phyloP scores from a whole-genome alignment of 1,140 invertebrate species.

The Lasioglossum baleicum region DNA sequence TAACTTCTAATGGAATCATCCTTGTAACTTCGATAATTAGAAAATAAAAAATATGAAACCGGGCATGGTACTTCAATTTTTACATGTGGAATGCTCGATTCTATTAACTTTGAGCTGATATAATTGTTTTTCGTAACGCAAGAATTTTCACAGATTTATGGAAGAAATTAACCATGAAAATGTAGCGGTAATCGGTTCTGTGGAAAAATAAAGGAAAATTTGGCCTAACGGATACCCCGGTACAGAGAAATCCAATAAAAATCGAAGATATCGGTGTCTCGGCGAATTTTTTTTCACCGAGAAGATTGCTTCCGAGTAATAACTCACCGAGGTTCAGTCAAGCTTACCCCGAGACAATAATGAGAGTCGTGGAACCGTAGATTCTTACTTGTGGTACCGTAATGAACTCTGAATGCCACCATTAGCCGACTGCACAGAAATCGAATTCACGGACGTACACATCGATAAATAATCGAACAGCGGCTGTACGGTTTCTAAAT shows the following conservation, averaged over 20 bases:
- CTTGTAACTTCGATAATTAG: no score
- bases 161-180: no score
- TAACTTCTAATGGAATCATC: no score
- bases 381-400: slow-evolving; percentile 19
- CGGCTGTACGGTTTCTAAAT: not conserved
- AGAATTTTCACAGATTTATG: no score
- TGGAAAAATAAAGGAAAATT: not conserved
- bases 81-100: no score
- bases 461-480: not conserved
- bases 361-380: slow-evolving; percentile 16
- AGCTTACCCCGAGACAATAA: slow-evolving; percentile 32
- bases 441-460: slow-evolving; percentile 6
- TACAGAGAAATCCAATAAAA: slow-evolving; percentile 2
- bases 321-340: slow-evolving; percentile 16
- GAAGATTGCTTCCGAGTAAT: slow-evolving; percentile 27
- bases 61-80: no score
- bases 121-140: no score
- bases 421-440: not conserved
- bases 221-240: not conserved
- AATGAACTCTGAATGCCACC: slow-evolving; percentile 22
- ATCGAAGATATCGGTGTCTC: not conserved
- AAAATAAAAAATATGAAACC: no score
- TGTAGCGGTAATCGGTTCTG: not conserved
- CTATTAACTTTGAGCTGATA: not conserved
- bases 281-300: not conserved